Evolutionary conservation across 1,140 invertebrate species (phyloP).

Genomic region (Bombus waltoni): DNA sequence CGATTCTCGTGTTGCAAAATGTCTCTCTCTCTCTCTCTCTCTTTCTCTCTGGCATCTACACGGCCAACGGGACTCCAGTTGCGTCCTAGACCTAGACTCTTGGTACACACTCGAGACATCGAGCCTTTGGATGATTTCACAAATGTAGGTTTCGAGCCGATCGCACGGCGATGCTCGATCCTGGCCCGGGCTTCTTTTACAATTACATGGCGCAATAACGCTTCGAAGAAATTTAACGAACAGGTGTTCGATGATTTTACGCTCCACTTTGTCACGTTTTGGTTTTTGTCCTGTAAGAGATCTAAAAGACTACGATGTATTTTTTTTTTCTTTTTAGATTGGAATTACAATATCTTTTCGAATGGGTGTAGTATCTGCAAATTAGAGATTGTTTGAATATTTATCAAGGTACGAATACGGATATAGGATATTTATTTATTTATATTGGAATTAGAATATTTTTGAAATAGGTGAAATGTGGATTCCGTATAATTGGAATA

Average conservation of each 20-base stretch:
- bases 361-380: too few relatives aligned
- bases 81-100: slow-evolving; percentile 79
- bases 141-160: not conserved
- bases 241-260: not conserved
- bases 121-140: slow-evolving; percentile 9
- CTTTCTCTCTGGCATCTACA: not conserved
- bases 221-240: not conserved
- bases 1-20: slow-evolving; percentile 55
- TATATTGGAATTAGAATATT: too few relatives aligned
- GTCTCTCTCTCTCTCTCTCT: slow-evolving; percentile 20
- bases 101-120: not conserved
- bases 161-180: not conserved
- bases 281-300: not conserved
- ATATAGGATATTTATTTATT: too few relatives aligned
- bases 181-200: not conserved
- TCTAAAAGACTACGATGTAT: not conserved
- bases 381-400: too few relatives aligned
- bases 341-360: not conserved
- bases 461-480: too few relatives aligned
- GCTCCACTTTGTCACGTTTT: not conserved
- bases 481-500: too few relatives aligned
- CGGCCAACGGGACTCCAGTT: slow-evolving; percentile 28
- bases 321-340: not conserved
- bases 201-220: not conserved
- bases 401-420: too few relatives aligned